phyloP scores from a whole-genome alignment of 1,140 invertebrate genomes.

The roundworm (Caenorhabditis elegans) region WBcel235 BX284605.5:718501-719000 shows the following conservation, averaged over 20 bases:
- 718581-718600: too few relatives aligned
- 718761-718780: not conserved
- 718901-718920: slow-evolving; percentile 2
- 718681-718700: not conserved
- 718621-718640: too few relatives aligned
- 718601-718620: too few relatives aligned
- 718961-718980: not conserved
- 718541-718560: too few relatives aligned
- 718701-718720: not conserved
- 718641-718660: too few relatives aligned
- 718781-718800: too few relatives aligned
- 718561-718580: too few relatives aligned
- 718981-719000: not conserved
- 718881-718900: not conserved
- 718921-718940: not conserved
- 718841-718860: slow-evolving; percentile 1
- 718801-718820: not conserved
- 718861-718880: slow-evolving; percentile 3
- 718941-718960: not conserved
- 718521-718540: too few relatives aligned
- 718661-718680: not conserved
- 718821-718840: not conserved
- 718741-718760: not conserved
- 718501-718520: too few relatives aligned
- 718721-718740: not conserved